These are phyloP conservation scores for Laothoe populi DNA, from an alignment of 2,888 invertebrate genomes.

Conservation along the genomic window DNA sequence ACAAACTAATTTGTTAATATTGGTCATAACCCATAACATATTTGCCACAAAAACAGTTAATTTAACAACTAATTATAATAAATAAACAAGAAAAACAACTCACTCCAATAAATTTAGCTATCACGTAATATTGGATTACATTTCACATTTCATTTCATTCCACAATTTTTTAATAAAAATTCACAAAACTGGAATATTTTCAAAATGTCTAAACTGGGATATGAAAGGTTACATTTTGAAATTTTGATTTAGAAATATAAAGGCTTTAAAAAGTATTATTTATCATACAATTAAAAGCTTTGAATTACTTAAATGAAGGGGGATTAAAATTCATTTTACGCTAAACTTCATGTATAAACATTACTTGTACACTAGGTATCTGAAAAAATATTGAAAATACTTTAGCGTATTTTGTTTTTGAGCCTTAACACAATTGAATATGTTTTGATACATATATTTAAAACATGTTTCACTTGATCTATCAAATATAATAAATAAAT, in stretches of 20 bases:
- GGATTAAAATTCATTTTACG: no score
- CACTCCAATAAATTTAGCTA: neutral
- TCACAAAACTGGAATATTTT: conserved; percentile 1
- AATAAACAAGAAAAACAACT: conserved; percentile 5
- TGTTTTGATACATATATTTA: neutral
- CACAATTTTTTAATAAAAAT: neutral
- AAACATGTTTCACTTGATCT: neutral
- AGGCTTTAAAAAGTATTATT: neutral
- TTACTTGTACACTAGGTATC: no score
- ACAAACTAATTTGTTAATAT: neutral
- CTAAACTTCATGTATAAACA: no score
- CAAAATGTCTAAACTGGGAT: neutral
- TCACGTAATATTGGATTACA: neutral
- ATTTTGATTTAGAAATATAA: conserved; percentile 16
- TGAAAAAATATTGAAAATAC: no score
- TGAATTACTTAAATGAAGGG: no score
- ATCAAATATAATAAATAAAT: conserved; percentile 11
- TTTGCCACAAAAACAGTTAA: neutral
- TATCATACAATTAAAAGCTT: neutral
- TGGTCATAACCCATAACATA: neutral
- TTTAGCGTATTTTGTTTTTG: neutral
- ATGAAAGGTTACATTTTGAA: conserved; percentile 14
- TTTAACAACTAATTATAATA: conserved; percentile 1
- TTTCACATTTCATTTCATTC: neutral
- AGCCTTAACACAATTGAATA: neutral